Evolutionary conservation across 1,140 invertebrate species (phyloP).

Genomic region (Mycetomoellerius zeteki): DNA sequence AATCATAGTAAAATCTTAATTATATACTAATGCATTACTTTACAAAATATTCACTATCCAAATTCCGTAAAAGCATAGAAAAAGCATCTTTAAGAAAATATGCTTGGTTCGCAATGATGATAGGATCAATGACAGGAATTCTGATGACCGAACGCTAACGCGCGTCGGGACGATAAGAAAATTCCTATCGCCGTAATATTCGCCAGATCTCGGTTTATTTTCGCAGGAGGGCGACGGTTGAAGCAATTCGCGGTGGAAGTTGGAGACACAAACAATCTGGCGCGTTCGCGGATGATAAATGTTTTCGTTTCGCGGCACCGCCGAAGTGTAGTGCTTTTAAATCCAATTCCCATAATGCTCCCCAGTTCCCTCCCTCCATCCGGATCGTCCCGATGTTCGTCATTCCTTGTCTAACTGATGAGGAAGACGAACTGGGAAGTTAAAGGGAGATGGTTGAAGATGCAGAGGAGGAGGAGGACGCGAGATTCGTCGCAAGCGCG

Average conservation of each 20-base stretch:
- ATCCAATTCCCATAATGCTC: constrained; percentile 81
- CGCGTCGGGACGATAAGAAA: constrained; percentile 46
- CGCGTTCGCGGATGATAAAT: constrained; percentile 72
- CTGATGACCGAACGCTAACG: constrained; percentile 40
- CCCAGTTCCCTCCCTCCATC: background rate
- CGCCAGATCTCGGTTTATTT: constrained; percentile 54
- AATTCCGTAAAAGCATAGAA: background rate
- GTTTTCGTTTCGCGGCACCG: constrained; percentile 70
- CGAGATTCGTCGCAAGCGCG: constrained; percentile 68
- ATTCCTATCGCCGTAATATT: constrained; percentile 53
- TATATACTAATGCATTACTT: background rate
- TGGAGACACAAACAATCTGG: constrained; percentile 70
- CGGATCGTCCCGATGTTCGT: constrained; percentile 35
- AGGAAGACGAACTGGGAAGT: background rate
- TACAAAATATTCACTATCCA: background rate
- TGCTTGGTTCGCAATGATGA: constrained; percentile 21
- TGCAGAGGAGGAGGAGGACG: constrained; percentile 32
- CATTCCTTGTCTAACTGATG: constrained; percentile 43
- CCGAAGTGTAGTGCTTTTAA: constrained; percentile 75
- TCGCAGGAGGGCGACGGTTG: constrained; percentile 39
- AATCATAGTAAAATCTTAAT: background rate
- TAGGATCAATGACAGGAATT: constrained; percentile 51
- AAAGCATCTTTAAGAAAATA: background rate
- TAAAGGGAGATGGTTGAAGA: constrained; percentile 7
- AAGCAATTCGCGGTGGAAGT: constrained; percentile 67